These are phyloP conservation scores for Perca schrenkii DNA, from an alignment of 2,113 vertebrate species.

Conservation along the genomic window DNA sequence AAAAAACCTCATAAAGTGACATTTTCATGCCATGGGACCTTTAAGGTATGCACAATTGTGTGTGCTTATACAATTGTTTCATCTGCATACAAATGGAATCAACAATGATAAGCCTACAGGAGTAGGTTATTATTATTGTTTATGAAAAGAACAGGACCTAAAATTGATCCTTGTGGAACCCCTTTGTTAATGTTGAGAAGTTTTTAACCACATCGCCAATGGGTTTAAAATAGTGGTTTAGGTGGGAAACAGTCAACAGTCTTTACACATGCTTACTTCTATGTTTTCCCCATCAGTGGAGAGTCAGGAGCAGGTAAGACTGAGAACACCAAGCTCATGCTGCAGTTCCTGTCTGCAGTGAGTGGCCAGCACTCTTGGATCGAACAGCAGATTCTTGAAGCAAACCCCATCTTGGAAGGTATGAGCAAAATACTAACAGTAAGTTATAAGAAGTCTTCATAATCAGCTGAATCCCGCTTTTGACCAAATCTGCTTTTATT, in stretches of 20 bases:
- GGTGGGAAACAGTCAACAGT: background rate
- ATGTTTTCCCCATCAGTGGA: constrained; percentile 83
- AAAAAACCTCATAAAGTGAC: too few species aligned
- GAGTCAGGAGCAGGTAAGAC: constrained; percentile 99
- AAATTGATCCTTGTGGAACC: background rate
- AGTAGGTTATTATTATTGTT: background rate
- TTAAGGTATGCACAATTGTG: too few species aligned
- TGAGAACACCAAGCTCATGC: constrained; percentile 94
- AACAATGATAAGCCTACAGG: background rate
- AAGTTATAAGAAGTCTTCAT: background rate
- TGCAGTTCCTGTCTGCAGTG: constrained; percentile 94
- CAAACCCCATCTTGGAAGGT: constrained; percentile 95
- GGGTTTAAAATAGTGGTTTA: background rate
- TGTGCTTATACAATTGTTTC: background rate
- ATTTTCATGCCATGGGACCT: too few species aligned
- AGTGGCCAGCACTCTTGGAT: constrained; percentile 97
- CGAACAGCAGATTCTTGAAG: constrained; percentile 97
- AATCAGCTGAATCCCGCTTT: background rate
- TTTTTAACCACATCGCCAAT: background rate
- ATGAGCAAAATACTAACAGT: background rate
- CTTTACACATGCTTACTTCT: background rate
- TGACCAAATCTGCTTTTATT: background rate
- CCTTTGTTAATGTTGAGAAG: background rate
- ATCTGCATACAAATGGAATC: background rate
- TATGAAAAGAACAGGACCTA: background rate